Evolutionary conservation across 1,140 invertebrate genomes (phyloP).

Genomic region (Drosophila gunungcola): DNA sequence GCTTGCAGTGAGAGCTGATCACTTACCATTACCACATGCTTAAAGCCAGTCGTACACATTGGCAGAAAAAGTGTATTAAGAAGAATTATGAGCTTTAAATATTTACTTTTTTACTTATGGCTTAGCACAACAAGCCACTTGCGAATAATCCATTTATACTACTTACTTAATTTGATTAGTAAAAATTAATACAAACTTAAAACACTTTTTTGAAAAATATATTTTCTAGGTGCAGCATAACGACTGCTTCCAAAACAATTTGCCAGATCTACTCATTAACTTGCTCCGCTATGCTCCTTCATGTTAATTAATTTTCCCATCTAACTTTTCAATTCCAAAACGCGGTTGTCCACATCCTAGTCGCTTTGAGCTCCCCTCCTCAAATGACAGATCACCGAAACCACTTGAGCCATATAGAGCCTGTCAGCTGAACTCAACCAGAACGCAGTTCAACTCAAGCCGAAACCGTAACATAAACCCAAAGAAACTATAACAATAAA

Average conservation of each 20-base stretch:
- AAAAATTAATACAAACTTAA: no score
- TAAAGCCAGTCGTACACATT: neutral
- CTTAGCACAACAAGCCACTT: no score
- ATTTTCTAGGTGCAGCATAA: no score
- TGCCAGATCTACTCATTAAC: neutral
- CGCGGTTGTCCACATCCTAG: conserved; percentile 44
- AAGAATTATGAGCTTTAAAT: no score
- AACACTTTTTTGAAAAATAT: no score
- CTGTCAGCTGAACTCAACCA: conserved; percentile 49
- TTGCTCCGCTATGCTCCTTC: neutral
- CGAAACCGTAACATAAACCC: conserved; percentile 49
- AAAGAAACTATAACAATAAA: conserved; percentile 76
- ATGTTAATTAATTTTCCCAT: conserved; percentile 39
- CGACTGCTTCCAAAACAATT: neutral
- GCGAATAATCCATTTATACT: no score
- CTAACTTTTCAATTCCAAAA: conserved; percentile 42
- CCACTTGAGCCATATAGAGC: conserved; percentile 45
- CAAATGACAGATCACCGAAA: conserved; percentile 27
- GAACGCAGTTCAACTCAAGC: conserved; percentile 22
- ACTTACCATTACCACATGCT: conserved; percentile 1
- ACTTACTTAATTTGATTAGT: no score
- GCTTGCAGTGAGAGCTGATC: neutral
- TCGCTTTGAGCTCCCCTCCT: conserved; percentile 17
- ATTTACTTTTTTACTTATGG: no score
- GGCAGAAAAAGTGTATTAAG: neutral